These are phyloP conservation scores for Osmerus eperlanus DNA, from an alignment of 2,113 vertebrate genomes.

Conservation along the genomic window DNA sequence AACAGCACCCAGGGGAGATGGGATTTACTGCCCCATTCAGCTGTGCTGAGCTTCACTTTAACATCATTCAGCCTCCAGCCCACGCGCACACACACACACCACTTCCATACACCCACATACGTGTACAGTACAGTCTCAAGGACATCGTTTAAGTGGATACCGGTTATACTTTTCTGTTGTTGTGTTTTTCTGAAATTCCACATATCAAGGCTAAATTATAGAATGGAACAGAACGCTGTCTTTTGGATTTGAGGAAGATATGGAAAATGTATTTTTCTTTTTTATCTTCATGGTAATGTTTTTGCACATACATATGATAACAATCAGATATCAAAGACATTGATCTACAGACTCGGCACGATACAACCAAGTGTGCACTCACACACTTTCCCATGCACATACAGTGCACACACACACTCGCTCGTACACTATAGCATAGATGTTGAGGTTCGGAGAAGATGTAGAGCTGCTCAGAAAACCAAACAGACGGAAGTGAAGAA, in stretches of 20 bases:
- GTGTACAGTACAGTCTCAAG: not conserved
- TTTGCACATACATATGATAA: slow-evolving; percentile 1
- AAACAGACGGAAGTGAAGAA: not conserved
- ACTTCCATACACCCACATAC: not conserved
- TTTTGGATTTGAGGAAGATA: slow-evolving; percentile 5
- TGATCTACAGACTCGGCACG: not conserved
- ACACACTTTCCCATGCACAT: not conserved
- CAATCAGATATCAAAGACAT: not conserved
- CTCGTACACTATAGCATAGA: not conserved
- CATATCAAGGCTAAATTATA: not conserved
- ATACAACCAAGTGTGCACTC: not conserved
- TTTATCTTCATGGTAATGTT: not conserved
- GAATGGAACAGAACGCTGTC: not conserved
- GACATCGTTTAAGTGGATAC: not conserved
- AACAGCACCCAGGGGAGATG: slow-evolving; percentile 55
- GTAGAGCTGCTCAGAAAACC: no score
- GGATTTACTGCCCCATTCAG: slow-evolving; percentile 62
- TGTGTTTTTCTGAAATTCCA: not conserved
- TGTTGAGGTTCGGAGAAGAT: no score
- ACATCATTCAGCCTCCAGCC: slow-evolving; percentile 56
- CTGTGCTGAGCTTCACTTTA: slow-evolving; percentile 53
- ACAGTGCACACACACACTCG: not conserved
- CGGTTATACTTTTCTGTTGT: no score
- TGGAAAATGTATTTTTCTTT: slow-evolving; percentile 8
- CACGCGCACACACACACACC: slow-evolving; percentile 4